Base-by-base conservation (phyloP, 1,140 invertebrate species). In the Sminthurides bifidus region DNA sequence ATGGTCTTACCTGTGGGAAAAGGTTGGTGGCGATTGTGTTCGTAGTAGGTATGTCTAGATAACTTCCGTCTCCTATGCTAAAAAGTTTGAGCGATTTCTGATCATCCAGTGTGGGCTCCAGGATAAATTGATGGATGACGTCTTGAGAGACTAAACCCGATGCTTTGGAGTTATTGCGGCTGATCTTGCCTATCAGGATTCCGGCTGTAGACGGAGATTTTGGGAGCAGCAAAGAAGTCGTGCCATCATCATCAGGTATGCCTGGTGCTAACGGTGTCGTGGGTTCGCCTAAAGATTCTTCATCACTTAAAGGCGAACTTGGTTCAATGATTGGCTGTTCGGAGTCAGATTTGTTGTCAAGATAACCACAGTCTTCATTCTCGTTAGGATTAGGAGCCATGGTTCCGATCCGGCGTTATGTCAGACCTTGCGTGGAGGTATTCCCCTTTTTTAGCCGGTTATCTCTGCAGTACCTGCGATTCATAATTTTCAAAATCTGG, bases 1-100 rank as follows among this genome's bases (percentile, higher is more conserved):
- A n/a, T n/a, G n/a, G n/a, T n/a, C 37, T 52, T 38, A 61, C 59
- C 55, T 61, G 59, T 44, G 59, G 59, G 44, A 50, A 53, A 44
- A 57, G 10, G 48, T 27, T 27, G 2, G 59, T 24, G 27, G 55
- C 51, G 14, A 38, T 14, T 27, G 33, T 48, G 12, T 41, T 12
- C 3, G 15, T 12, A 6, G 21, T 23, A 33, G 35, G 2, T 17
- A n/a, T 29, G 15, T n/a, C 24, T 15, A 2, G 14, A n/a, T 41
- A 54, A 8, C 15, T 10, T 2, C 48, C 43, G 12, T 56, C 46
- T 5, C 17, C 26, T 14, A 23, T n/a, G 17, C 17, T 27, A 15
- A 10, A 35, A 27, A 29, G 12, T 12, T 14, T 21, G 8, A 48
- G 31, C 26, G 26, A 23, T 26, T 51, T 56, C 24, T 51, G 21